phyloP scores from a whole-genome alignment of 2,797 vertebrate genomes.

The Ciconia nigra region DNA sequence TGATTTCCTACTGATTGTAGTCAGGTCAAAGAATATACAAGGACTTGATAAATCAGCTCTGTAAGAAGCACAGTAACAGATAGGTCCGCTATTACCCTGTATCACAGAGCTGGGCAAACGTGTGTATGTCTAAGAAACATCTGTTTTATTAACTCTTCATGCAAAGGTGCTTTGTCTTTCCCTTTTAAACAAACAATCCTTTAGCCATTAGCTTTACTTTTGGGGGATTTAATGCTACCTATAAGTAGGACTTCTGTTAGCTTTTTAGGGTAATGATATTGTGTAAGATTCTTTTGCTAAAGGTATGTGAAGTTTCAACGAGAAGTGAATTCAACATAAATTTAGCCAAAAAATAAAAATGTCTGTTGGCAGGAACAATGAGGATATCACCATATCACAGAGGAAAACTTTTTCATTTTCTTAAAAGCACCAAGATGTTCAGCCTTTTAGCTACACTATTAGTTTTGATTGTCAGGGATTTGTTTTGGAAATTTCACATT shows the following conservation, averaged over 20 bases:
- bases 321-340: neutral
- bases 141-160: neutral
- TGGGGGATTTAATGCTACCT: neutral
- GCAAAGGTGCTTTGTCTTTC: neutral
- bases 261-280: neutral
- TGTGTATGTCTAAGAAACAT: neutral
- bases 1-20: neutral
- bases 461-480: neutral
- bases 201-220: neutral
- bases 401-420: neutral
- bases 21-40: neutral
- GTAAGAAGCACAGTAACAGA: neutral
- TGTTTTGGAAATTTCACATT: neutral
- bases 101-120: neutral
- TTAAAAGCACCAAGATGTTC: neutral
- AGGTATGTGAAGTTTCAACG: neutral
- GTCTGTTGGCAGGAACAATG: neutral
- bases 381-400: neutral
- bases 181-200: neutral
- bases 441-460: neutral
- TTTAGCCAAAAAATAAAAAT: neutral
- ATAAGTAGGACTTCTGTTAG: neutral
- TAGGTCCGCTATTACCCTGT: neutral
- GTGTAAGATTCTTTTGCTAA: neutral
- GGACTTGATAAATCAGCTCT: neutral